Base-by-base conservation (phyloP, 2,888 invertebrate species). In the Lamellibrachia satsuma region DNA sequence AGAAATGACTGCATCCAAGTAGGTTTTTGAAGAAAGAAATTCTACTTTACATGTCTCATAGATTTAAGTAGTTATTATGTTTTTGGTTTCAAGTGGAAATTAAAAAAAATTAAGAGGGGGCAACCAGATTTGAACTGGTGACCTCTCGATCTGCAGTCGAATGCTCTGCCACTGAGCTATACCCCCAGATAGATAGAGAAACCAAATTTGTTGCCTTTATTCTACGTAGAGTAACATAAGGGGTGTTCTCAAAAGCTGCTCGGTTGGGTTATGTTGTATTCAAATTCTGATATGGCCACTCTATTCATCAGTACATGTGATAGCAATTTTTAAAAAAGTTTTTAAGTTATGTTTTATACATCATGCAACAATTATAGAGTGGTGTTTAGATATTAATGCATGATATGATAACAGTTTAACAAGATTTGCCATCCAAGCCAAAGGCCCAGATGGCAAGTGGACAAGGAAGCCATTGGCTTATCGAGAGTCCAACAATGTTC, bases 191-290 rank as follows among this genome's bases (percentile, higher is more conserved):
- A 22, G 11, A 22, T 60, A 9, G 4, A 9, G 1, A 11, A 60
- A 11, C 4, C 15, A 60, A 22, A 60, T 60, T 9, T 60, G 60
- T 60, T 7, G 75, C 4, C 75, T 75, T 75, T 75, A 75, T 75
- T 22, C 22, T 22, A 22, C 57, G n/a, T 15, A 22, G 22, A 2
- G 22, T n/a, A 75, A 22, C 75, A 75, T 75, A 75, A 75, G 75
- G 75, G 75, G 75, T 75, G 75, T 75, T 75, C 75, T 75, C 75
- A 75, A 75, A 75, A 75, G 15, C 75, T 22, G 75, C n/a, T 75
- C 22, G 55, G 55, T 55, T 55, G 55, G 7, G 7, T 55, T 6
- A 22, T 15, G 75, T 6, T 15, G 75, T 75, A 75, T 22, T 75
- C 15, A 75, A 22, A 22, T 75, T 22, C 39, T 39, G 39, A 39